These are phyloP conservation scores for Drosophila seguyi DNA, from an alignment of 1,140 invertebrate genomes.

Conservation along the genomic window DNA sequence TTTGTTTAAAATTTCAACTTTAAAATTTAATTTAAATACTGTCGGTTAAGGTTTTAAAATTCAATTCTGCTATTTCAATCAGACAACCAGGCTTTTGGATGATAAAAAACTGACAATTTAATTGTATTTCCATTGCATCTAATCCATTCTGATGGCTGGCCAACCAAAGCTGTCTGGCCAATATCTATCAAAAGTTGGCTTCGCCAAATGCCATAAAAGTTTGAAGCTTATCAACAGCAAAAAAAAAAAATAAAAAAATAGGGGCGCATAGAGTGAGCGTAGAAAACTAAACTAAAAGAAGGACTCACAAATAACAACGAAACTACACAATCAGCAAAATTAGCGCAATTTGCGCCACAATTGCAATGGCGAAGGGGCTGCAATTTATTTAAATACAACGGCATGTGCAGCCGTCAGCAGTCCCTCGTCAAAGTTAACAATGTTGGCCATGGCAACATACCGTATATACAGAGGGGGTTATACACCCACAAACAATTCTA, in stretches of 20 bases:
- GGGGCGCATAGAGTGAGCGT: background rate
- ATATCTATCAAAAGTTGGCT: conserved; percentile 62
- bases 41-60: background rate
- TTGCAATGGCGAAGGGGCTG: conserved; percentile 58
- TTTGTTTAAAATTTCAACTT: background rate
- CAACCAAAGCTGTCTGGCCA: conserved; percentile 46
- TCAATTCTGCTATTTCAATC: conserved; percentile 11
- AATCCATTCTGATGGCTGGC: conserved; percentile 39
- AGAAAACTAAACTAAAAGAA: conserved; percentile 19
- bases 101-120: conserved; percentile 27
- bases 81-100: background rate
- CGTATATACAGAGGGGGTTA: background rate
- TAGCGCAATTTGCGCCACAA: conserved; percentile 74
- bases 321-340: conserved; percentile 68
- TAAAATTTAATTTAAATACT: background rate
- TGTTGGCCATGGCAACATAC: conserved; percentile 41
- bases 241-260: conserved; percentile 3
- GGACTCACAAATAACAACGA: conserved; percentile 32
- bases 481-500: conserved; percentile 38
- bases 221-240: conserved; percentile 30
- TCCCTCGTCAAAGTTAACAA: conserved; percentile 51
- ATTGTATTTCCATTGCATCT: conserved; percentile 26
- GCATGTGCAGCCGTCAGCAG: conserved; percentile 57
- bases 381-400: conserved; percentile 71
- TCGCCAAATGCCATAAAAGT: conserved; percentile 52